Base-by-base conservation (phyloP, 2,113 vertebrate species). In the Furnarius figulus region DNA sequence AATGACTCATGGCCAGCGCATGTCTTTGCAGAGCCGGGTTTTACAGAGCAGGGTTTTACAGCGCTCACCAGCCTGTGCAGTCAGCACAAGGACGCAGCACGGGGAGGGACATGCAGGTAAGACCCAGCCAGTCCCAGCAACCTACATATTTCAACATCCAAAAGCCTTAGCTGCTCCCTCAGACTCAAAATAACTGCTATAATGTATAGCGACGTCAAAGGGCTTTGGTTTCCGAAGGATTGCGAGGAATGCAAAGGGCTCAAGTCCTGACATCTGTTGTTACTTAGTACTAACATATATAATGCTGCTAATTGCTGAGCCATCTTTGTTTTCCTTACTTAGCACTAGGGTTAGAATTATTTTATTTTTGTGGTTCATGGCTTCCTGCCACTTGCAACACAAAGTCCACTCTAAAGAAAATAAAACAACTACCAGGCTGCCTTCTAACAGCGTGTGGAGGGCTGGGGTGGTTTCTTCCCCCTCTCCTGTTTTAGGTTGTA, bases 251-350 rank as follows among this genome's bases (percentile, higher is more conserved):
- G 97, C 93, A 71, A 96, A 91, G 81, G 95, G 96, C 96, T 97
- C 95, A 49, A 90, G 95, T 95, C 96, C 95, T 96, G 97, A 98
- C 98, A 98, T 98, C 98, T 98, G 98, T 97, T 98, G 97, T 96
- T 98, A 98, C 98, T 98, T 98, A 98, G 97, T 96, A 85, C 98
- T 97, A 98, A 98, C 97, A 97, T 98, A 98, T 98, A 98, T 98
- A 98, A 98, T 97, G 97, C 96, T 98, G 97, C 98, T 98, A 98
- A 98, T 98, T 98, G 98, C 98, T 97, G 97, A 98, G 97, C 97
- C 98, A 98, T 98, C 98, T 98, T 98, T 98, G 98, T 98, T 98
- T 98, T 98, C 97, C 97, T 98, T 98, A 96, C 97, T 98, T 98
- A 97, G 95, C 98, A 98, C 98, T 97, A 95, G 96, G 97, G 98